Evolutionary conservation across 2,113 vertebrate genomes (phyloP).

Genomic region (Mastomys coucha): DNA sequence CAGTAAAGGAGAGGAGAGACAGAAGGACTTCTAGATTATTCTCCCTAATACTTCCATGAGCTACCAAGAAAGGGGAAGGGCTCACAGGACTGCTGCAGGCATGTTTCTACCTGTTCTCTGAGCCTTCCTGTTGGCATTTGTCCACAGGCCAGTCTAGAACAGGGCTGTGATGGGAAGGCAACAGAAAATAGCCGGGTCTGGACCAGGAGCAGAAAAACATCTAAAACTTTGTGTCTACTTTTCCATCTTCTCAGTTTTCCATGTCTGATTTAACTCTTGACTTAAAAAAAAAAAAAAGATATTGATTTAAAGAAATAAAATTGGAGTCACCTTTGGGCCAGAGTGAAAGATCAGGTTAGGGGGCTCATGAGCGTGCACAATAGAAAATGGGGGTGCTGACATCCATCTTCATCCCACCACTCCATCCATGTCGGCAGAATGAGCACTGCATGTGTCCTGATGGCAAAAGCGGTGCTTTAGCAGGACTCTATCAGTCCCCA

Average conservation of each 20-base stretch:
- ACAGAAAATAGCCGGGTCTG: not conserved
- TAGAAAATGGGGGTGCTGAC: not conserved
- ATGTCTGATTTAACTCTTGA: slow-evolving; percentile 40
- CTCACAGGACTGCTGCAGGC: not conserved
- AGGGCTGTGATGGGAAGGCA: not conserved
- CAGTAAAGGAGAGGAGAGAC: too few species aligned
- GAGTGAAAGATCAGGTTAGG: too few species aligned
- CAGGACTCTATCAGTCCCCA: slow-evolving; percentile 99
- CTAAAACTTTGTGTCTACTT: not conserved
- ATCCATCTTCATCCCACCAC: not conserved
- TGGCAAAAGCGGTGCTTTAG: slow-evolving; percentile 99
- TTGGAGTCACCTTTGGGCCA: not conserved
- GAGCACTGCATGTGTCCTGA: slow-evolving; percentile 99
- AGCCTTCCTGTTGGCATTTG: not conserved
- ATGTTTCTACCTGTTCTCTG: not conserved
- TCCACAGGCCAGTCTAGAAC: not conserved
- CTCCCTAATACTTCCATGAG: not conserved
- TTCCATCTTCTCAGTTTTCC: not conserved
- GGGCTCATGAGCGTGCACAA: not conserved
- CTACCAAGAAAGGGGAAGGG: not conserved
- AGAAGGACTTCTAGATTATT: not conserved
- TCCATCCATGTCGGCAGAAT: slow-evolving; percentile 97
- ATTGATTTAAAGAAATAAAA: not conserved
- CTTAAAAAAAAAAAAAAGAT: not conserved
- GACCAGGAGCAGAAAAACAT: not conserved